These are phyloP conservation scores for Eutolmus rufibarbis DNA, from an alignment of 2,888 invertebrate genomes.

Conservation along the genomic window DNA sequence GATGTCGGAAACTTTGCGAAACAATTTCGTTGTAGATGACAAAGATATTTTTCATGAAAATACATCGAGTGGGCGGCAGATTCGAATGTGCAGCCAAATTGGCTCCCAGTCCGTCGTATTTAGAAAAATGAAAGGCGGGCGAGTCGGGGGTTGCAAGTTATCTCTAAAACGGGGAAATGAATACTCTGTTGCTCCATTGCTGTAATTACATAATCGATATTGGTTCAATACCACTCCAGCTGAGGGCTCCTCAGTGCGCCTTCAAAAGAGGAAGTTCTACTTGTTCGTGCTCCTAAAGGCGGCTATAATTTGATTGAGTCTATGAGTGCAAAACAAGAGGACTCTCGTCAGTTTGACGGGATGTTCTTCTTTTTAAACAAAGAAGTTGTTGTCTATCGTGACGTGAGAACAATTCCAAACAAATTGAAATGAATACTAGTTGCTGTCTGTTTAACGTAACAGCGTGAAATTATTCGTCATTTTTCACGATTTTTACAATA, in stretches of 20 bases:
- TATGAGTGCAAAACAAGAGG: background rate
- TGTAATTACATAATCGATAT: background rate
- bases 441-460: background rate
- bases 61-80: background rate
- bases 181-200: background rate
- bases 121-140: background rate
- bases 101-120: background rate
- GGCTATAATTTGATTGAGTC: background rate
- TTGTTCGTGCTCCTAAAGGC: background rate
- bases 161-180: background rate
- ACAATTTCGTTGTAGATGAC: constrained; percentile 22
- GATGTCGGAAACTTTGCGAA: constrained; percentile 23
- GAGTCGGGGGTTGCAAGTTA: background rate
- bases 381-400: background rate
- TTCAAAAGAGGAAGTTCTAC: background rate
- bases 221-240: background rate
- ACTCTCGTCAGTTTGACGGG: background rate
- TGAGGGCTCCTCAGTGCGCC: background rate
- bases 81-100: background rate
- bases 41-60: constrained; percentile 14
- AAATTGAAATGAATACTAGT: background rate
- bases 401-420: background rate
- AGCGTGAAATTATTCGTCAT: background rate
- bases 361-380: background rate
- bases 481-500: background rate